phyloP scores from a whole-genome alignment of 2,113 vertebrate genomes.

The Lycocorax pyrrhopterus region DNA sequence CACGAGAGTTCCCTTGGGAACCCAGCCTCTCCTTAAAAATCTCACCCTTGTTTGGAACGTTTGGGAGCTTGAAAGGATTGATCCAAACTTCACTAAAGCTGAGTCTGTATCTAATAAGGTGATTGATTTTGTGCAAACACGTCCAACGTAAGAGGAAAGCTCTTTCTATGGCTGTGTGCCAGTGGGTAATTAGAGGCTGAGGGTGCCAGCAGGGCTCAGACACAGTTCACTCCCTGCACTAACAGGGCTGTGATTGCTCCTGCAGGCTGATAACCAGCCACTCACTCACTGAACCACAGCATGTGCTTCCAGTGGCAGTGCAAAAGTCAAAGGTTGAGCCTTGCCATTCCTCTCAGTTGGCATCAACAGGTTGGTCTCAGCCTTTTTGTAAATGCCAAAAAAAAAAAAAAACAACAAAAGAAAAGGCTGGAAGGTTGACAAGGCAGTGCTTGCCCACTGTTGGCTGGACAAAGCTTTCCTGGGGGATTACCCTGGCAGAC shows the following conservation, averaged over 20 bases:
- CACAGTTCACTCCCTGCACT: neutral
- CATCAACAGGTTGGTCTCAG: neutral
- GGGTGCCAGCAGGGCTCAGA: neutral
- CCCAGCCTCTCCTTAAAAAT: neutral
- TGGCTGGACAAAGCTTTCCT: neutral
- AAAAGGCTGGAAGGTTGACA: neutral
- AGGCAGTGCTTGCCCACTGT: neutral
- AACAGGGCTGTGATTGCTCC: neutral
- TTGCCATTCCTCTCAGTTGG: neutral
- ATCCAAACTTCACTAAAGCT: neutral
- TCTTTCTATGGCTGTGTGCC: neutral
- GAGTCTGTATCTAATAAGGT: neutral
- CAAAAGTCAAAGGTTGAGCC: slow-evolving; percentile 29
- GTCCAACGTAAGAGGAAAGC: neutral
- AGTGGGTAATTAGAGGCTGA: neutral
- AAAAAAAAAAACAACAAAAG: neutral
- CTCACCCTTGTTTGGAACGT: neutral
- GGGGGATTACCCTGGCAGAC: neutral
- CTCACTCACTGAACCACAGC: neutral
- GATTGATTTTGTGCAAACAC: slow-evolving; percentile 16
- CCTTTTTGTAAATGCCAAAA: neutral
- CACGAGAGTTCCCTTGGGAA: neutral
- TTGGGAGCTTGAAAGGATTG: neutral
- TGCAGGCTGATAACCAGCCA: neutral
- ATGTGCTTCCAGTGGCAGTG: neutral